Conservation (phyloP, 2,797 vertebrate genomes). For the Emys orbicularis region DNA sequence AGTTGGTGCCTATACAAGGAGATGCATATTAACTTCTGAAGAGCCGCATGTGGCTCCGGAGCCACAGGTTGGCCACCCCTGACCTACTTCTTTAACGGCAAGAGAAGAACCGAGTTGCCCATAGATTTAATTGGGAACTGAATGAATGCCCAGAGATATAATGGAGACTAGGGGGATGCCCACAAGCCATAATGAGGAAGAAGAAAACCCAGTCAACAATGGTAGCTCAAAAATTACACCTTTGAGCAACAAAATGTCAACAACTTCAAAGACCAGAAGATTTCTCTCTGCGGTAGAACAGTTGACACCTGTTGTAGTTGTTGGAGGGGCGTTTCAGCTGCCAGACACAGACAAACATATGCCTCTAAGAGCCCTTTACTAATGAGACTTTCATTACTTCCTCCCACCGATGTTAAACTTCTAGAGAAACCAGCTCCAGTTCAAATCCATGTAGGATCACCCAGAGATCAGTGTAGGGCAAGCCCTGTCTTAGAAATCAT, state of each 20-base stretch:
- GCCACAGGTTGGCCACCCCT: too few relatives aligned
- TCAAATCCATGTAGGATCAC: background rate
- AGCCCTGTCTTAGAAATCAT: background rate
- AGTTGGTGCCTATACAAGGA: too few relatives aligned
- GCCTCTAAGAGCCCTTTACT: background rate
- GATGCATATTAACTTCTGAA: too few relatives aligned
- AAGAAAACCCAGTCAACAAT: background rate
- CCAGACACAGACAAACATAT: background rate
- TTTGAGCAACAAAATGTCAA: background rate
- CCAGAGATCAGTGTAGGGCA: background rate
- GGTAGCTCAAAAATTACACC: accelerated
- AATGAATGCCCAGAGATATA: background rate
- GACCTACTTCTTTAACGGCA: background rate
- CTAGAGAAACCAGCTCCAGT: background rate
- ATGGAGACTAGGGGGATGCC: background rate
- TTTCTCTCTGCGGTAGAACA: background rate
- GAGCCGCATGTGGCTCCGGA: too few relatives aligned
- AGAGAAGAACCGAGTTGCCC: background rate
- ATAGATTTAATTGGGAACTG: background rate
- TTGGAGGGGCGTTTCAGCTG: background rate
- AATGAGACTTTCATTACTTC: background rate
- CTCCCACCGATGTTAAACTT: too few relatives aligned
- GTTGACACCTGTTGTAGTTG: conserved; percentile 21
- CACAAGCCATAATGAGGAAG: background rate
- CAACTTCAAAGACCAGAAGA: background rate